Percentiles rank a stretch among this genome's conserved stretches.
Conservation (phyloP, 1,140 invertebrate species). For the Caenorhabditis remanei region DNA sequence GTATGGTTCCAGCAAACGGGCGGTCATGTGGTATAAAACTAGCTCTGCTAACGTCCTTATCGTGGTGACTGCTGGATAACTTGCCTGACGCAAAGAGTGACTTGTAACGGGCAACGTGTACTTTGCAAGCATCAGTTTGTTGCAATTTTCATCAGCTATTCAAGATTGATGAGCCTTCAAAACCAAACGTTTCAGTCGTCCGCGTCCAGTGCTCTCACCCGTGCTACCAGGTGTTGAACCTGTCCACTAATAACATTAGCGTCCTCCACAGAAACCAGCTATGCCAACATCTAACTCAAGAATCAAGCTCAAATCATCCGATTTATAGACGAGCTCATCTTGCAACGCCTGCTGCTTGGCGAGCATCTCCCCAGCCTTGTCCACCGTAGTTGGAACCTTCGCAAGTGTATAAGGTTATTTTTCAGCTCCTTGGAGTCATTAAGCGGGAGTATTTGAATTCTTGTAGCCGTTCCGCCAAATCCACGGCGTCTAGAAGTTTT, state of each 20-base stretch:
- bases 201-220: no score
- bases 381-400: conserved; percentile 67
- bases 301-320: conserved; percentile 39
- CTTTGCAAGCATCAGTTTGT: no score
- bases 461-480: conserved; percentile 82
- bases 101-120: no score
- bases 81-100: no score
- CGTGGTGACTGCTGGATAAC: no score
- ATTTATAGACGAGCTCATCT: conserved; percentile 71
- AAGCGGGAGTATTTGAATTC: conserved; percentile 86
- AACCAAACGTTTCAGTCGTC: no score
- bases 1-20: no score
- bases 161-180: no score
- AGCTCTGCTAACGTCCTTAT: no score
- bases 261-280: conserved; percentile 91
- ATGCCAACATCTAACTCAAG: conserved; percentile 84
- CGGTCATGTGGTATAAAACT: no score
- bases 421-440: conserved; percentile 91
- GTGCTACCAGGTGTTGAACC: no score
- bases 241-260: conserved; percentile 74
- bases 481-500: conserved; percentile 89
- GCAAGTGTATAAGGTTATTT: conserved; percentile 82
- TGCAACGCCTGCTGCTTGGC: conserved; percentile 81
- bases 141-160: no score
- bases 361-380: conserved; percentile 66